Percentiles rank a stretch among this genome's conserved stretches.
Evolutionary conservation across 2,797 vertebrate genomes (phyloP).

Genomic region (Acanthiza pusilla): DNA sequence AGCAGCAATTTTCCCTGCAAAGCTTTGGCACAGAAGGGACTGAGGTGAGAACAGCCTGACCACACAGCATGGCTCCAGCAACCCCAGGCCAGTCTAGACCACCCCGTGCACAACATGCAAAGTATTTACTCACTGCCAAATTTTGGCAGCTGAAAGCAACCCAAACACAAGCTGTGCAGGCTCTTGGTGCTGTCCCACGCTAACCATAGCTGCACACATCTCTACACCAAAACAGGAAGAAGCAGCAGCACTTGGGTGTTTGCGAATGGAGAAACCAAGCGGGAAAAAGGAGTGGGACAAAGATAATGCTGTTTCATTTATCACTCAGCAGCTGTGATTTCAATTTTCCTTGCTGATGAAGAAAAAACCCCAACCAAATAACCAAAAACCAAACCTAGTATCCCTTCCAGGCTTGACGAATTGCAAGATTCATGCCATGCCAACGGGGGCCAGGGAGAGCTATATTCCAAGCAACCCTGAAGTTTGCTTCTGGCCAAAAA

Average conservation of each 20-base stretch:
- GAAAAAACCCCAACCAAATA: not conserved
- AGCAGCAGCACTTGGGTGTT: not conserved
- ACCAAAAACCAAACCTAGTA: not conserved
- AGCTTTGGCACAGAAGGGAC: not conserved
- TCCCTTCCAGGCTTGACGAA: not conserved
- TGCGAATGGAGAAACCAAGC: not conserved
- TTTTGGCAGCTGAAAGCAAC: not conserved
- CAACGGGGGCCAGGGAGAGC: accelerated
- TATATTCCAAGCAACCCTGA: not conserved
- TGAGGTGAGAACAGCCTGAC: not conserved
- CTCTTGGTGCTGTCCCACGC: not conserved
- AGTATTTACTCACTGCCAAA: not conserved
- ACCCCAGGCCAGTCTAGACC: not conserved
- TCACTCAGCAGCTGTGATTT: not conserved
- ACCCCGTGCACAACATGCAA: accelerated
- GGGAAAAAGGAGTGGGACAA: not conserved
- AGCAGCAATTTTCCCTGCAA: not conserved
- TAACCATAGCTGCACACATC: not conserved
- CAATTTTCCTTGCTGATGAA: not conserved
- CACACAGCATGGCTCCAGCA: not conserved
- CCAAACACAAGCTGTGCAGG: not conserved
- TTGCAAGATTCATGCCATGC: not conserved
- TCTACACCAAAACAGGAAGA: not conserved
- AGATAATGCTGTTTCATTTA: not conserved
- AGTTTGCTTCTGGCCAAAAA: not conserved